Conservation (phyloP, 2,797 vertebrate species). For the Gallinago nigripennis region DNA sequence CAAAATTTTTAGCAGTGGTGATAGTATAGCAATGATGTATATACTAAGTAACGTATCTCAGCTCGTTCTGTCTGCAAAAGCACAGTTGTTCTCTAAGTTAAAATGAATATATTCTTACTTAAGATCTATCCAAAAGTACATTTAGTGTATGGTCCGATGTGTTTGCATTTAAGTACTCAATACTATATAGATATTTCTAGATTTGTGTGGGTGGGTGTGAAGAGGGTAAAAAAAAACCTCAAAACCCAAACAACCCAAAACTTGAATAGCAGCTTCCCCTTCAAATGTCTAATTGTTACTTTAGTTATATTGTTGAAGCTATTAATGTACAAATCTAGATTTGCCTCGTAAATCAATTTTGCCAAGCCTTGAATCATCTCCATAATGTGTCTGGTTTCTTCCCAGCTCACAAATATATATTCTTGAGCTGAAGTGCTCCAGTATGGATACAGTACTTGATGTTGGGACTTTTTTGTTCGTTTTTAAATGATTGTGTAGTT, state of each 20-base stretch:
- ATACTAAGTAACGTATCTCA: accelerated
- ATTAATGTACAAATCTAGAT: not conserved
- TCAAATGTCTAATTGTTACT: not conserved
- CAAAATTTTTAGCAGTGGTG: not conserved
- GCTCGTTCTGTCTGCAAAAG: not conserved
- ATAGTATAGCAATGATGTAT: not conserved
- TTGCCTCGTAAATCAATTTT: not conserved
- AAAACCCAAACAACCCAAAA: not conserved
- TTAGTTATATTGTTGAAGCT: not conserved
- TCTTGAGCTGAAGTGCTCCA: not conserved
- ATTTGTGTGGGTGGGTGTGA: accelerated
- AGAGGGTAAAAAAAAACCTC: not conserved
- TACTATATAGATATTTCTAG: not conserved
- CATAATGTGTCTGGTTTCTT: not conserved
- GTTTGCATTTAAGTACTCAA: not conserved
- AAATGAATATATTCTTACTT: not conserved
- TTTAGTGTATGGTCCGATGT: not conserved
- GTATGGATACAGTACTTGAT: not conserved
- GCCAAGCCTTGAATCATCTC: not conserved
- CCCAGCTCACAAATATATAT: not conserved
- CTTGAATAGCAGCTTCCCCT: not conserved
- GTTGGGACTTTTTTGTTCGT: not conserved
- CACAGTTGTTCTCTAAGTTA: not conserved
- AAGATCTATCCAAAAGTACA: not conserved
- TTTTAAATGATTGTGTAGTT: not conserved